Evolutionary conservation across 2,888 invertebrate genomes (phyloP), one percentile per base, ranked within the genome.

Genomic region (Baronia brevicornis): DNA sequence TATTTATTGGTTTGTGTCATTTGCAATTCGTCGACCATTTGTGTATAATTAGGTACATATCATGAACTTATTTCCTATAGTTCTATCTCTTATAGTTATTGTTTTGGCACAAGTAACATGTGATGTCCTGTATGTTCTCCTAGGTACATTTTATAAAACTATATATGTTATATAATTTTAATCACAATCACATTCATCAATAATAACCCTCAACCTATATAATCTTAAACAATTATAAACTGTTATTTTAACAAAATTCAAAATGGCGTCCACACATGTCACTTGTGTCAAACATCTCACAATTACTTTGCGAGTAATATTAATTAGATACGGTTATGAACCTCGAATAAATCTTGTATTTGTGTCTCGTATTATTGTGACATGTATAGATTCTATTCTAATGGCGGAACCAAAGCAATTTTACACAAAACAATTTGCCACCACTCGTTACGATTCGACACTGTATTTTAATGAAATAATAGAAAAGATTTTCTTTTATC

Each of bases 31-130:
- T 73, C 70, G 58, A 71, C 74, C 54, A 63, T 78, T 75, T 79
- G 67, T 74, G 77, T 82, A 79, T 80, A 80, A 70, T 73, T 80
- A 75, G 69, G 78, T 70, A 82, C 82, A 82, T 82, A 82, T 82
- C 82, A 82, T 74, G 61, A 66, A 73, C 60, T 72, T 68, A 56
- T 71, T 68, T 73, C n/a, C n/a, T n/a, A n/a, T 65, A 46, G 62
- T 70, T 75, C 9, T 64, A 64, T 53, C 33, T 6, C 27, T 26
- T 43, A 32, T 32, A 27, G 23, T 33, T 24, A 26, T 33, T 33
- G 14, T 21, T 22, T n/a, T 19, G 32, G 26, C 37, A 15, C 32
- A 36, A 32, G 19, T 36, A 19, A 54, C 65, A n/a, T n/a, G n/a
- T n/a, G 63, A 67, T 60, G 48, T 61, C 60, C 64, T 54, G n/a